Conservation (phyloP, 1,140 invertebrate genomes). For the Stenopsyche tienmushanensis region DNA sequence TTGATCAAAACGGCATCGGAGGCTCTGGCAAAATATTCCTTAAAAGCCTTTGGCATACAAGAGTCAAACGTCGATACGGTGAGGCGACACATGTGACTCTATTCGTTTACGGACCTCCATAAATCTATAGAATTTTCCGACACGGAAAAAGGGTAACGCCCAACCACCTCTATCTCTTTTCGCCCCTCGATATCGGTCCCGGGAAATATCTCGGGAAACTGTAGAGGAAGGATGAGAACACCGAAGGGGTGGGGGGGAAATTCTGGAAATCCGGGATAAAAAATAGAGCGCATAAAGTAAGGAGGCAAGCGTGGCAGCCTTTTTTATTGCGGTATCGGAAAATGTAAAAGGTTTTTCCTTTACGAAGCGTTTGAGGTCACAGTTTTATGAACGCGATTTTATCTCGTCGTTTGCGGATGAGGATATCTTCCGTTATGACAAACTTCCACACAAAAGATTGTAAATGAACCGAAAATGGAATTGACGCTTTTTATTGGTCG, state of each 20-base stretch:
- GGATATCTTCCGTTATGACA: conserved; percentile 2
- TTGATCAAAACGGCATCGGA: neutral
- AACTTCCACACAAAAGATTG: neutral
- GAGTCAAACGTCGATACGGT: conserved; percentile 25
- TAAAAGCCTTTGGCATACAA: conserved; percentile 8
- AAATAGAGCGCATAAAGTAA: conserved; percentile 32
- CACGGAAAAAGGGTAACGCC: conserved; percentile 31
- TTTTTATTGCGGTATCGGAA: conserved; percentile 32
- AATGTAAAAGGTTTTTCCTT: conserved; percentile 33
- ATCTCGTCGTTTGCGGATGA: conserved; percentile 16
- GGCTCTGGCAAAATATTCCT: neutral
- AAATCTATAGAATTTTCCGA: conserved; percentile 33
- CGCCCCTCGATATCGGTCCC: conserved; percentile 30
- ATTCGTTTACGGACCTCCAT: conserved; percentile 19
- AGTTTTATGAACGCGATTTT: conserved; percentile 25
- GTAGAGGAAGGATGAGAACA: conserved; percentile 1
- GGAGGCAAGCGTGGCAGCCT: conserved; percentile 28
- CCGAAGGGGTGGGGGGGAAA: conserved; percentile 1
- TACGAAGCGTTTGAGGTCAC: conserved; percentile 29
- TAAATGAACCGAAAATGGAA: neutral
- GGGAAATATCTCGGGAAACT: conserved; percentile 29
- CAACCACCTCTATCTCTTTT: conserved; percentile 23
- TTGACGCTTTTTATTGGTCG: neutral
- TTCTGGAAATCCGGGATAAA: conserved; percentile 28
- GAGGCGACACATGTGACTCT: conserved; percentile 27